These are phyloP conservation scores for Hapalemur alaotrensis DNA, from an alignment of 2,797 vertebrate species.

Conservation along the genomic window DNA sequence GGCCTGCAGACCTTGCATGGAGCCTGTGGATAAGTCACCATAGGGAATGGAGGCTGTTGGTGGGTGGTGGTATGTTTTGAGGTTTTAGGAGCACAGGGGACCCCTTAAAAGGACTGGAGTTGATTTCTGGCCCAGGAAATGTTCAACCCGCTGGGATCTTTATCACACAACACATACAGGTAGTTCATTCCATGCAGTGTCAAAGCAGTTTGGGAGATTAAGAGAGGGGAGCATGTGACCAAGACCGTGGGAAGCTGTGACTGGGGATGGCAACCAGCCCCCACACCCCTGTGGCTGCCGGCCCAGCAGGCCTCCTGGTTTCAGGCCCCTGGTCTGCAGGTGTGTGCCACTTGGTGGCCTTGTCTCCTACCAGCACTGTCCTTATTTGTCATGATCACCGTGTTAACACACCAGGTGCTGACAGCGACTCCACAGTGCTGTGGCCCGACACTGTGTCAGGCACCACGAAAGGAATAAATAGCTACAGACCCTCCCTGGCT, in stretches of 20 bases:
- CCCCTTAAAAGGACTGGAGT: neutral
- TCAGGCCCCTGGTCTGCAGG: neutral
- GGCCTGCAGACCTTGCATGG: neutral
- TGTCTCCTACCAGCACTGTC: neutral
- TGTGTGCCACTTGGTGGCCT: neutral
- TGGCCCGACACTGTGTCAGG: neutral
- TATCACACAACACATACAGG: neutral
- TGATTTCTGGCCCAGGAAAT: neutral
- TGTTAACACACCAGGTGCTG: neutral
- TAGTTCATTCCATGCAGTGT: neutral
- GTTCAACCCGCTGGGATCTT: neutral
- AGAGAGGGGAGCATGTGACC: neutral
- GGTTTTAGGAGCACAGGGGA: neutral
- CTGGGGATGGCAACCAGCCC: neutral
- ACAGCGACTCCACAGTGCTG: neutral
- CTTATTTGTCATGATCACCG: neutral
- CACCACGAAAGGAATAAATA: neutral
- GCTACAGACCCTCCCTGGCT: neutral
- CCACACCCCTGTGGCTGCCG: neutral
- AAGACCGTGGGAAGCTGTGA: neutral
- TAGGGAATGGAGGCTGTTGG: neutral
- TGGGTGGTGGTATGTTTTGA: neutral
- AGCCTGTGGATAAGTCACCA: neutral
- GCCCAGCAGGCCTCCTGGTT: neutral
- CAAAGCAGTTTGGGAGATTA: neutral